These are phyloP conservation scores for Philaenus spumarius DNA, from an alignment of 1,140 invertebrate genomes.

Conservation along the genomic window DNA sequence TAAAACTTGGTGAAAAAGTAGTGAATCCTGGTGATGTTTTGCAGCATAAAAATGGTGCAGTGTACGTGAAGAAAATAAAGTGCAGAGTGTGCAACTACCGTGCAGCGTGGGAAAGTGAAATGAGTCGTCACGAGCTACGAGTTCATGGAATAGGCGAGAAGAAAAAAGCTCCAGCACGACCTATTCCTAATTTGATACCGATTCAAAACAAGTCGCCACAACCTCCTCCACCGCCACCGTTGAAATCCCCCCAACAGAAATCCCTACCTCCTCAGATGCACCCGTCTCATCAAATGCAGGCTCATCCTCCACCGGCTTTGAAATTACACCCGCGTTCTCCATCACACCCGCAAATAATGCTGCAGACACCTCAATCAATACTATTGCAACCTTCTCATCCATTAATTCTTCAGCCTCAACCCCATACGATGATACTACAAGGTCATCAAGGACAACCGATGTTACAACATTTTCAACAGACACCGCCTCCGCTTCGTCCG, in stretches of 20 bases:
- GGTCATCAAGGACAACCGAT: neutral
- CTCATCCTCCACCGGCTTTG: constrained; percentile 6
- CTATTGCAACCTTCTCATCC: neutral
- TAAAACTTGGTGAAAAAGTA: constrained; percentile 9
- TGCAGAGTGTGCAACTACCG: constrained; percentile 43
- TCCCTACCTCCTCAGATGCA: neutral
- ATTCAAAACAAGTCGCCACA: constrained; percentile 37
- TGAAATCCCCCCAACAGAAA: neutral
- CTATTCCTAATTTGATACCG: constrained; percentile 64
- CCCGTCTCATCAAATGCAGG: neutral
- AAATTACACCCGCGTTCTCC: neutral
- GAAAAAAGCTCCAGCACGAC: constrained; percentile 48
- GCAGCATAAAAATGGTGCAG: constrained; percentile 15
- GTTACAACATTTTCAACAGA: no score
- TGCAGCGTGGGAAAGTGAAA: constrained; percentile 46
- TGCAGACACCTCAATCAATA: no score
- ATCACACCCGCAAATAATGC: neutral
- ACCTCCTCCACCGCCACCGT: neutral
- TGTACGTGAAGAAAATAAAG: constrained; percentile 15
- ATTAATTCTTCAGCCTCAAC: neutral
- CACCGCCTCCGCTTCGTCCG: neutral
- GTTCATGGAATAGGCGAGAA: constrained; percentile 41
- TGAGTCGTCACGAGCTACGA: constrained; percentile 44
- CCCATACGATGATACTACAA: neutral
- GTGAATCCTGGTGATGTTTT: constrained; percentile 16